Percentiles rank a stretch among this genome's conserved stretches.
Evolutionary conservation across 2,797 vertebrate species (phyloP).

Genomic region (Anabacerthia variegaticeps): DNA sequence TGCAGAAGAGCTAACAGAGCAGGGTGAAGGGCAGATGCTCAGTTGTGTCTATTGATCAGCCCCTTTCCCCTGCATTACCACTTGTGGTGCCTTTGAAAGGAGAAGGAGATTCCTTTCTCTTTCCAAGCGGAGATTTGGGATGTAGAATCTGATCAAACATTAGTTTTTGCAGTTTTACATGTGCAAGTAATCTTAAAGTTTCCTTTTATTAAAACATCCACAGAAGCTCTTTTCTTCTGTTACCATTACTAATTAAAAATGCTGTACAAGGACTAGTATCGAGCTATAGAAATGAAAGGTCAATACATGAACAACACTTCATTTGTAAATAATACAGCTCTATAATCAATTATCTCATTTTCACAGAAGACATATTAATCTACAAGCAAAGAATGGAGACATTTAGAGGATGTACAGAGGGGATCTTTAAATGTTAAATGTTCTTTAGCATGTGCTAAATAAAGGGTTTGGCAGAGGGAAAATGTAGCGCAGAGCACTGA

Average conservation of each 20-base stretch:
- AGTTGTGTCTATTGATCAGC: neutral
- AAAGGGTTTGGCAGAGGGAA: constrained; percentile 55
- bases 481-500: neutral
- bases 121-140: neutral
- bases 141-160: neutral
- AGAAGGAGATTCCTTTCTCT: neutral
- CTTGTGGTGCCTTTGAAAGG: neutral
- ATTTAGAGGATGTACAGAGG: constrained; percentile 65
- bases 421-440: constrained; percentile 73
- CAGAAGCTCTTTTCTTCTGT: neutral
- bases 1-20: neutral
- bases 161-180: neutral
- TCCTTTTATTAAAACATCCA: neutral
- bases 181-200: neutral
- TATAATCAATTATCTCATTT: constrained; percentile 78
- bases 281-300: constrained; percentile 74
- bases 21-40: neutral
- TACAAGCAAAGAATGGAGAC: constrained; percentile 66
- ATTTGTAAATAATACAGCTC: constrained; percentile 76
- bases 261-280: constrained; percentile 45
- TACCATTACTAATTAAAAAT: constrained; percentile 58
- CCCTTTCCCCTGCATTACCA: neutral
- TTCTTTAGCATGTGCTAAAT: constrained; percentile 64
- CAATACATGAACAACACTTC: constrained; percentile 72
- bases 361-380: constrained; percentile 73